These are phyloP conservation scores for Channallabes apus DNA, from an alignment of 2,797 vertebrate species.

Conservation along the genomic window DNA sequence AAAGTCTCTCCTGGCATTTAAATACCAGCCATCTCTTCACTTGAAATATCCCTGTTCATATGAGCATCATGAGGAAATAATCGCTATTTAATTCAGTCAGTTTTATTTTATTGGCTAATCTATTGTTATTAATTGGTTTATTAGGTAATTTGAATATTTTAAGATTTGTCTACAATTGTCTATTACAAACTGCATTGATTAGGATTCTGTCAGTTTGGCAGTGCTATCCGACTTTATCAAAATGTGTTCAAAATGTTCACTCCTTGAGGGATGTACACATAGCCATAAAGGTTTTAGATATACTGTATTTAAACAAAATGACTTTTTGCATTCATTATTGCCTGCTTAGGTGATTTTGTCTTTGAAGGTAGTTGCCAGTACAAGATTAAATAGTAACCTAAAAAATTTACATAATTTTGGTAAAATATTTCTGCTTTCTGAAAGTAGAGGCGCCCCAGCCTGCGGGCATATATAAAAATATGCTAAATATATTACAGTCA, in stretches of 20 bases:
- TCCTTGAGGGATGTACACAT: background rate
- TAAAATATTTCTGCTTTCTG: background rate
- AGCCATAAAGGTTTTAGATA: background rate
- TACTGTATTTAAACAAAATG: background rate
- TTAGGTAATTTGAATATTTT: background rate
- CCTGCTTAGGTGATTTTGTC: background rate
- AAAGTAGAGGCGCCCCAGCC: background rate
- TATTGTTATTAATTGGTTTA: background rate
- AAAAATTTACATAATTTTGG: background rate
- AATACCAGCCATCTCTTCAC: background rate
- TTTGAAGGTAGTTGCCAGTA: background rate
- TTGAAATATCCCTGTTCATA: background rate
- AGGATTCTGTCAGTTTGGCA: background rate
- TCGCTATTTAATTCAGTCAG: background rate
- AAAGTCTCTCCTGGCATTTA: background rate
- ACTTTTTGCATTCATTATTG: background rate
- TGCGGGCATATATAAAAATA: no score
- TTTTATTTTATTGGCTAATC: background rate
- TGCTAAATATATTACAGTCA: background rate
- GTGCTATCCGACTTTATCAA: background rate
- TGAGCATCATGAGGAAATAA: background rate
- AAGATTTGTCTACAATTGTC: background rate
- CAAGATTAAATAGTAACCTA: background rate
- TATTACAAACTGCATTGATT: background rate
- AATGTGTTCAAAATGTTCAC: background rate